Evolutionary conservation across 2,797 vertebrate genomes (phyloP).

Genomic region (Knipowitschia caucasica): DNA sequence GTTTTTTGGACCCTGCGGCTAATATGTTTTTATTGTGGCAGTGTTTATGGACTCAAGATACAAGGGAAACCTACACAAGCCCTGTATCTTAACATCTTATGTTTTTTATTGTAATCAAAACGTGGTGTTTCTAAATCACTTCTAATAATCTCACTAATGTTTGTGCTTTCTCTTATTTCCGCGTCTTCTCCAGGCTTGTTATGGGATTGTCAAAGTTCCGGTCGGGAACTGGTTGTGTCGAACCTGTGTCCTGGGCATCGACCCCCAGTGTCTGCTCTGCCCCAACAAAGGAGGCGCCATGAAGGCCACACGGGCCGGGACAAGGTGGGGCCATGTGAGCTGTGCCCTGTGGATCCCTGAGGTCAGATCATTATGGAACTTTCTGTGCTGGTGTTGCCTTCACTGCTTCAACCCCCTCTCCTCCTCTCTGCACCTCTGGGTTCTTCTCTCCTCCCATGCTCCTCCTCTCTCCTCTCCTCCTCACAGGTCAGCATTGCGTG

Average conservation of each 20-base stretch:
- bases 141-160: neutral
- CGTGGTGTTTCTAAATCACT: too few relatives aligned
- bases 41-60: too few relatives aligned
- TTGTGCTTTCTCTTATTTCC: neutral
- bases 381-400: too few relatives aligned
- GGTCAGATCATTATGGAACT: conserved; percentile 81
- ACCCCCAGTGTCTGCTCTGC: conserved; percentile 93
- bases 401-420: too few relatives aligned
- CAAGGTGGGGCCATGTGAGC: conserved; percentile 97
- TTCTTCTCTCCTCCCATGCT: too few relatives aligned
- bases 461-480: too few relatives aligned
- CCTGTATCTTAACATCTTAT: too few relatives aligned
- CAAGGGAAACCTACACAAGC: too few relatives aligned
- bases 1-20: too few relatives aligned
- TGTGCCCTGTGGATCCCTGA: conserved; percentile 99
- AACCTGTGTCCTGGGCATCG: conserved; percentile 90
- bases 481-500: conserved; percentile 95
- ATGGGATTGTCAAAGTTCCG: conserved; percentile 95
- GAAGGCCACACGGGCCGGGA: conserved; percentile 93
- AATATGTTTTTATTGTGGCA: too few relatives aligned
- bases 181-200: conserved; percentile 83
- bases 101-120: too few relatives aligned
- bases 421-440: too few relatives aligned
- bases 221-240: conserved; percentile 97
- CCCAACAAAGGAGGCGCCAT: conserved; percentile 96